These are phyloP conservation scores for Novumbra hubbsi DNA, from an alignment of 2,797 vertebrate genomes.

Conservation along the genomic window DNA sequence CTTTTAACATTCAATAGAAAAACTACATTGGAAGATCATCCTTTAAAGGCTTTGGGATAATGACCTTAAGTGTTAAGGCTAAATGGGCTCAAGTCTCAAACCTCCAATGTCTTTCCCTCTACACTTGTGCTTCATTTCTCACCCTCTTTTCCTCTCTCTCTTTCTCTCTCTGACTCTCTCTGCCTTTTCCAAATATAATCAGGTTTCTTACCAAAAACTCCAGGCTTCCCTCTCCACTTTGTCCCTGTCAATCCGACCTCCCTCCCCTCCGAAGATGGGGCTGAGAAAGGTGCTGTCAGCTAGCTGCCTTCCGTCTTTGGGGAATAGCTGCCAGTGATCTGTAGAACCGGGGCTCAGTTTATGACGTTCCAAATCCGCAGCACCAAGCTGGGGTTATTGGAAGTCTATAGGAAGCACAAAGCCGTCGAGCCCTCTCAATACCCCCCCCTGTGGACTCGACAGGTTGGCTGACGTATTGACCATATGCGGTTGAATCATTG, in stretches of 20 bases:
- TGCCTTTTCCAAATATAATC: conserved; percentile 39
- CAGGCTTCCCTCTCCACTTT: conserved; percentile 1
- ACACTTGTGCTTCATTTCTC: conserved; percentile 19
- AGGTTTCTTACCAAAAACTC: conserved; percentile 11
- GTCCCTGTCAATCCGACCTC: conserved; percentile 25
- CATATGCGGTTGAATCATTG: conserved; percentile 10
- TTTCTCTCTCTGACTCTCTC: conserved; percentile 13
- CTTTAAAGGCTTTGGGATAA: too few species aligned
- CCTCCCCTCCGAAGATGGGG: conserved; percentile 18
- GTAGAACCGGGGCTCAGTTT: not conserved
- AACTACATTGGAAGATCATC: not conserved
- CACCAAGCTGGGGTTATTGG: not conserved
- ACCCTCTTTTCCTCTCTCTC: conserved; percentile 14
- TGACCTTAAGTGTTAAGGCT: too few species aligned
- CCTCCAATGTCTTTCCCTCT: too few species aligned
- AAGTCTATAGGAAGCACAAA: conserved; percentile 41
- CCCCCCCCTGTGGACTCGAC: conserved; percentile 31
- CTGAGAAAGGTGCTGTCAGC: conserved; percentile 10
- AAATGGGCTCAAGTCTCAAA: too few species aligned
- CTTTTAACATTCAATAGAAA: not conserved
- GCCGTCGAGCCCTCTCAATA: conserved; percentile 62
- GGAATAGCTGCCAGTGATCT: conserved; percentile 18
- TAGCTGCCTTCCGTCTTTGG: not conserved
- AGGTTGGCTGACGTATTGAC: conserved; percentile 27
- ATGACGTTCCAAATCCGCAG: conserved; percentile 6